phyloP scores from a whole-genome alignment of 2,888 invertebrate species.

The Rotaria magnacalcarata region DNA sequence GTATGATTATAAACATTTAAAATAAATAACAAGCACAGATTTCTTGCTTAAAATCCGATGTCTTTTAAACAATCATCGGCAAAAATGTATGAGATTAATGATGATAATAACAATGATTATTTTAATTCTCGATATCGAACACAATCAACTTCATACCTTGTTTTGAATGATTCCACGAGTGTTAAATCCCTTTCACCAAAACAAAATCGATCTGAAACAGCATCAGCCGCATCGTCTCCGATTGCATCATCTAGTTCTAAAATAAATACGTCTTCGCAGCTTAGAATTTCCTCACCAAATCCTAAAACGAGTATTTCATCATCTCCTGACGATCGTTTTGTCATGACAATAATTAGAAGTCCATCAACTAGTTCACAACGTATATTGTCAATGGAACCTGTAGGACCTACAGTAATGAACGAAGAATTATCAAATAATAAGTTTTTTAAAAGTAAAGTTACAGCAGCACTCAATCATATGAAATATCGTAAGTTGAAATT shows the following conservation, averaged over 20 bases:
- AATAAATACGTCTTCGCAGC: neutral
- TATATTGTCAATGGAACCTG: neutral
- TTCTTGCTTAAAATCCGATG: neutral
- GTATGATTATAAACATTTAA: neutral
- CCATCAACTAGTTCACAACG: neutral
- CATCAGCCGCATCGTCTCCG: neutral
- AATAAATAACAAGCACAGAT: neutral
- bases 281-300: neutral
- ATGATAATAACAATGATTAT: neutral
- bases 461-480: slow-evolving; percentile 28
- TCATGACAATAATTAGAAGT: slow-evolving; percentile 8
- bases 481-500: neutral
- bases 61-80: neutral
- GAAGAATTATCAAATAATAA: slow-evolving; percentile 14
- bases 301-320: too few relatives aligned
- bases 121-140: neutral
- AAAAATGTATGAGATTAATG: neutral
- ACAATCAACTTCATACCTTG: neutral
- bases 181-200: neutral
- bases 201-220: neutral
- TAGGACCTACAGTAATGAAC: neutral
- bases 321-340: neutral
- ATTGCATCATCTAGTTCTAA: neutral
- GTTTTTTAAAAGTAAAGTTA: slow-evolving; percentile 20
- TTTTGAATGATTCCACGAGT: neutral